Evolutionary conservation across 2,888 invertebrate genomes (phyloP), one percentile per base, ranked within the genome.

Genomic region (Melinaea marsaeus): DNA sequence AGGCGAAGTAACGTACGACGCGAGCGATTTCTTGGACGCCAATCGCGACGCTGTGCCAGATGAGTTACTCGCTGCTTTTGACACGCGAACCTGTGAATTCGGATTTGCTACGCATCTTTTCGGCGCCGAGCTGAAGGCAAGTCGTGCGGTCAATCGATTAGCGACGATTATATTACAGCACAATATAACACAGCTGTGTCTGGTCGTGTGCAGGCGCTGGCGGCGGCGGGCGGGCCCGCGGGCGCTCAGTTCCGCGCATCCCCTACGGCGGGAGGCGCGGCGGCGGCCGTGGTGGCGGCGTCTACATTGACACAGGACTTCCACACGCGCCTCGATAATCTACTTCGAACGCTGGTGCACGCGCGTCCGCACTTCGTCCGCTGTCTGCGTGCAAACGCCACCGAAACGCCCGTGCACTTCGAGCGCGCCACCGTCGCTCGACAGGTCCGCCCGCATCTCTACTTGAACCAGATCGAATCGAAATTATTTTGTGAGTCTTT

Each of bases 21-120:
- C 97, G 4, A 93, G 94, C 0, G 95, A 96, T 78, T 98, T 98
- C 84, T 88, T 98, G 63, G 96, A 97, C 74, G 97, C 97, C 11
- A 98, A 98, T 88, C 94, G 96, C 70, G 98, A 98, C 86, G 95
- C 96, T 11, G 95, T 98, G 57, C 96, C 97, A 2, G 98, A 97
- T 81, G 98, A 98, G 81, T 90, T 98, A 75, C 96, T 98, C 2
- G 95, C 96, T 0, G 97, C 97, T 2, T 98, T 98, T 86, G 96
- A 97, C 86, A 96, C 96, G 77, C 95, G 97, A 76, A 94, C 94
- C 63, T 98, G 98, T 86, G 97, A 96, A 82, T 98, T 98, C 85
- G 98, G 98, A n/a, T 98, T 98, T 84, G 98, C 97, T 0, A 97
- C 97, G 22, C 98, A 98, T 82, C 91, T 98, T n/a, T 98, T 98